Evolutionary conservation across 2,113 vertebrate species (phyloP).

Genomic region (Tichodroma muraria): DNA sequence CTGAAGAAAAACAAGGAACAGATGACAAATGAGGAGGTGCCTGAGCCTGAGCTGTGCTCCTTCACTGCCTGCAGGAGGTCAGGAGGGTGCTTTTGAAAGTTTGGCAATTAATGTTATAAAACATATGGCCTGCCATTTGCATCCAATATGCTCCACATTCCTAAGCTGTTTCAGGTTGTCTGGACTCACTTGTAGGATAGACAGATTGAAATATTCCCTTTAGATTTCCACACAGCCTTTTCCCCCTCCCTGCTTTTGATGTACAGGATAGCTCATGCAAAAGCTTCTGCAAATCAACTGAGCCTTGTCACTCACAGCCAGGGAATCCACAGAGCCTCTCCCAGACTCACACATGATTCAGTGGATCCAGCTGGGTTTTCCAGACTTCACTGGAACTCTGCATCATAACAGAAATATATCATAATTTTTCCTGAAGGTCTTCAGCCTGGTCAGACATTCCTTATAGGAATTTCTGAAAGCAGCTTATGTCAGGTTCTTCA

Average conservation of each 20-base stretch:
- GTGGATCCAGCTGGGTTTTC: not conserved
- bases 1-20: slow-evolving; percentile 1
- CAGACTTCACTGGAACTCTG: not conserved
- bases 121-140: slow-evolving; percentile 25
- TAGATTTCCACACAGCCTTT: not conserved
- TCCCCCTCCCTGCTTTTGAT: rapidly evolving
- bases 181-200: not conserved
- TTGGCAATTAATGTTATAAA: slow-evolving; percentile 10
- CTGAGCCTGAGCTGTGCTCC: not conserved
- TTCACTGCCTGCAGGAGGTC: not conserved
- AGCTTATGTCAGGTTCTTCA: not conserved
- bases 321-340: not conserved
- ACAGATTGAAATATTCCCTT: not conserved
- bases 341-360: not conserved
- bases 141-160: slow-evolving; percentile 1
- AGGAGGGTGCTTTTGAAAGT: not conserved
- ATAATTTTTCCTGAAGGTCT: not conserved
- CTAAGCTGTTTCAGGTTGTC: slow-evolving; percentile 19
- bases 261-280: not conserved
- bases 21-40: not conserved
- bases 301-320: not conserved
- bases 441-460: not conserved
- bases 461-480: not conserved
- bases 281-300: not conserved
- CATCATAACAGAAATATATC: not conserved